Base-by-base conservation (phyloP, 1,140 invertebrate genomes). In the Camponotus floridanus region DNA sequence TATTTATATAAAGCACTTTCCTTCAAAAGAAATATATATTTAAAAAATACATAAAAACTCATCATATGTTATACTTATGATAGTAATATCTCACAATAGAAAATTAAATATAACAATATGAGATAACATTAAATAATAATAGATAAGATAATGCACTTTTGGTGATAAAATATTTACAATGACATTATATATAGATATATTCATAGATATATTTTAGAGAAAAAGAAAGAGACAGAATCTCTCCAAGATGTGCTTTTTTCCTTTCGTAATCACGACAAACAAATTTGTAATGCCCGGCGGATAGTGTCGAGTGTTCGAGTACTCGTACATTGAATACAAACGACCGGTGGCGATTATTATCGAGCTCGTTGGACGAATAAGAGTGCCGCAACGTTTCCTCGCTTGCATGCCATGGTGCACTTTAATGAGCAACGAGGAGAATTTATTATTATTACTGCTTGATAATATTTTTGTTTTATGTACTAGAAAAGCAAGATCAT, bases 231-330 rank as follows among this genome's bases (percentile, higher is more conserved):
- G 45, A 68, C 74, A 73, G 55, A 85, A 42, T 67, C 55, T 87
- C 88, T 57, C 55, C 21, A 15, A 51, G 48, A 51, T 15, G 61
- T 85, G 71, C 81, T 90, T 48, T 88, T 89, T 84, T 81, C 85
- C 88, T 87, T 90, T 89, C 85, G 74, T 64, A 84, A 89, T 85
- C 87, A 89, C 73, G 88, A 64, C 87, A 78, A 85, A 87, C 88
- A 89, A 89, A 89, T 89, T 87, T 76, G 87, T 79, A 85, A 89
- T 89, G 85, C 86, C 76, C 76, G 76, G 76, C 26, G 45, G n/a
- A 67, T n/a, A 15, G 64, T 48, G 79, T 48, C 55, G 68, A 73
- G 67, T 45, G 67, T 39, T 5, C 33, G 74, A 48, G 64, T 31
- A 65, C 64, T 80, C 65, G 78, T 65, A 70, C 76, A 26, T 26